phyloP scores from a whole-genome alignment of 2,113 vertebrate genomes.

The Microcebus lehilahytsara region DNA sequence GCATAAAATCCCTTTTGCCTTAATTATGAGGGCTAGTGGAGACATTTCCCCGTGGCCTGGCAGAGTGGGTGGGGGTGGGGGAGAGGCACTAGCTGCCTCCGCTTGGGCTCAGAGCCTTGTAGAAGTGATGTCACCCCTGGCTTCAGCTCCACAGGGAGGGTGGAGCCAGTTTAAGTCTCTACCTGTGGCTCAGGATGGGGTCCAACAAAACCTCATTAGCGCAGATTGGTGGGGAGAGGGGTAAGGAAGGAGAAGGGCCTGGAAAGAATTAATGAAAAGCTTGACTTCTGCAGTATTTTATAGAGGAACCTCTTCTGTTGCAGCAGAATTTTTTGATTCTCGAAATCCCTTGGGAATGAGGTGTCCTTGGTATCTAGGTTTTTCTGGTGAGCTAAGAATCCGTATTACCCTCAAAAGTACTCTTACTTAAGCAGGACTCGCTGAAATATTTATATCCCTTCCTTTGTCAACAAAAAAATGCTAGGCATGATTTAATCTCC shows the following conservation, averaged over 20 bases:
- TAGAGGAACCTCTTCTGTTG: not conserved
- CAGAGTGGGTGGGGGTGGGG: not conserved
- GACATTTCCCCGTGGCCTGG: constrained; percentile 60
- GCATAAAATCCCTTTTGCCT: constrained; percentile 58
- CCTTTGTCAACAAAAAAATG: not conserved
- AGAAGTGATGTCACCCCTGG: constrained; percentile 75
- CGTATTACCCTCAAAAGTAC: not conserved
- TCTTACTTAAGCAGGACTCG: not conserved
- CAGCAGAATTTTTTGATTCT: constrained; percentile 35
- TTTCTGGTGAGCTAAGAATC: not conserved
- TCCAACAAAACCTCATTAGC: constrained; percentile 59
- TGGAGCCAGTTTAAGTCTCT: constrained; percentile 34
- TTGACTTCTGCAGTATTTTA: not conserved
- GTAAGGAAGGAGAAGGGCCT: constrained; percentile 3
- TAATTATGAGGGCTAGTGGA: constrained; percentile 71
- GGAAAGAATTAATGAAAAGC: constrained; percentile 49
- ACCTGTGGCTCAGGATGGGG: constrained; percentile 68
- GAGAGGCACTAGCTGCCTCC: not conserved
- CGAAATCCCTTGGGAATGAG: constrained; percentile 31
- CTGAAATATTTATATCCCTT: not conserved
- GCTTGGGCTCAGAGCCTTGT: not conserved
- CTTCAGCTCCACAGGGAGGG: constrained; percentile 28
- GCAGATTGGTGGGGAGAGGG: not conserved
- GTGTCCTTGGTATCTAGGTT: not conserved
- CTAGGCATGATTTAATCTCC: not conserved